Evolutionary conservation across 2,888 invertebrate genomes (phyloP), one percentile per base, ranked within the genome.

Genomic region (Cephus runcator): DNA sequence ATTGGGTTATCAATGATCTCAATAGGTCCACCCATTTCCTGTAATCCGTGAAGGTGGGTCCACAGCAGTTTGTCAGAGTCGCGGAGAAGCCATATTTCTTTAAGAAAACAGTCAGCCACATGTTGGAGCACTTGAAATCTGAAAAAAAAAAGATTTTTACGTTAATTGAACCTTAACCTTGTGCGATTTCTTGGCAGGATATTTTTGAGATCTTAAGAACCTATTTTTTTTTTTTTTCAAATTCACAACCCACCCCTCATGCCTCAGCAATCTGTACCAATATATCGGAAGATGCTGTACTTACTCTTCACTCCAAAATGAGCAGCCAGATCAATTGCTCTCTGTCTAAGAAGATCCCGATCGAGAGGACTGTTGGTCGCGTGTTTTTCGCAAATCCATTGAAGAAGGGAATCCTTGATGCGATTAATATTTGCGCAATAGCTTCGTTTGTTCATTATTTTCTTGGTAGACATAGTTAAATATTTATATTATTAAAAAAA

Each of bases 371-470:
- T 78, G 76, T 88, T 87, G 31, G 82, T 85, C 12, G 90, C 89
- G 79, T 86, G 85, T 73, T 81, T 85, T 76, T 87, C 82, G 77
- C 88, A 89, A 73, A 85, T 82, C 90, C 90, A 89, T 79, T 78
- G 81, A 12, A 90, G 83, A 36, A 89, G 79, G 73, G 85, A 83
- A 11, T 83, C 79, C 75, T 84, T 86, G 31, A 87, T 23, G 40
- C 40, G 40, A 56, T 23, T 56, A 2, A 56, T 23, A 56, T 56
- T 56, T 56, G 15, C 40, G 40, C 1, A 56, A 56, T 56, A 56
- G 23, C 23, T 56, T 23, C 9, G 23, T 2, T 2, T 56, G 23
- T 23, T 56, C 40, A 23, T 40, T 15, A 40, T 56, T 23, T 56
- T 56, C 40, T 56, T 56, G 40, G 23, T 56, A 15, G 40, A 56